A percentile compares a stretch with the other conserved stretches of the same genome.
Evolutionary conservation across 2,888 invertebrate species (phyloP).

Genomic region (Gortyna flavago): DNA sequence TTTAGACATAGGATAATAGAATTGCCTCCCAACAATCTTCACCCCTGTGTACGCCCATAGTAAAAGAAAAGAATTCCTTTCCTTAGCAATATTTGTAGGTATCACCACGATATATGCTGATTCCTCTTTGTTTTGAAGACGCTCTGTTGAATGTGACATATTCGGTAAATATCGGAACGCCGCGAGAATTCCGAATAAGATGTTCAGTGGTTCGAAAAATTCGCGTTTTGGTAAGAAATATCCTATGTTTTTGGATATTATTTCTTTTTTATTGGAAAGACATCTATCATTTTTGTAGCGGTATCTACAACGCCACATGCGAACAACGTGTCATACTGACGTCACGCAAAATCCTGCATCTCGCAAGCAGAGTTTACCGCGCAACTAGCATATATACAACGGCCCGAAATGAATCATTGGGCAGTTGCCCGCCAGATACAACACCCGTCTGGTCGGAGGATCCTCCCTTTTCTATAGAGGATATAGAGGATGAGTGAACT

Average conservation of each 20-base stretch:
- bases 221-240: neutral
- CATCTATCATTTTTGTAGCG: neutral
- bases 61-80: conserved; percentile 30
- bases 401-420: too few relatives aligned
- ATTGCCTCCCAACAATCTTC: neutral
- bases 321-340: too few relatives aligned
- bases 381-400: too few relatives aligned
- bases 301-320: too few relatives aligned
- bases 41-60: neutral
- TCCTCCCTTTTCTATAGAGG: too few relatives aligned
- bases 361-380: too few relatives aligned
- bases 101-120: conserved; percentile 24
- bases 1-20: neutral
- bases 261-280: neutral
- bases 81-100: conserved; percentile 41
- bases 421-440: too few relatives aligned
- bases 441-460: too few relatives aligned
- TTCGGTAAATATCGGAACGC: conserved; percentile 33
- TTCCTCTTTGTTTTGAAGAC: conserved; percentile 27
- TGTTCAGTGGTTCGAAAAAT: conserved; percentile 15
- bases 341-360: too few relatives aligned
- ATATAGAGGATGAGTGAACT: too few relatives aligned
- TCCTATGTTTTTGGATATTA: neutral
- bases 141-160: conserved; percentile 13
- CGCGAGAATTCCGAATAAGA: neutral